A percentile compares a stretch with the other conserved stretches of the same genome.
These are phyloP conservation scores for Orthonyx spaldingii DNA, from an alignment of 2,113 vertebrate species.

Conservation along the genomic window DNA sequence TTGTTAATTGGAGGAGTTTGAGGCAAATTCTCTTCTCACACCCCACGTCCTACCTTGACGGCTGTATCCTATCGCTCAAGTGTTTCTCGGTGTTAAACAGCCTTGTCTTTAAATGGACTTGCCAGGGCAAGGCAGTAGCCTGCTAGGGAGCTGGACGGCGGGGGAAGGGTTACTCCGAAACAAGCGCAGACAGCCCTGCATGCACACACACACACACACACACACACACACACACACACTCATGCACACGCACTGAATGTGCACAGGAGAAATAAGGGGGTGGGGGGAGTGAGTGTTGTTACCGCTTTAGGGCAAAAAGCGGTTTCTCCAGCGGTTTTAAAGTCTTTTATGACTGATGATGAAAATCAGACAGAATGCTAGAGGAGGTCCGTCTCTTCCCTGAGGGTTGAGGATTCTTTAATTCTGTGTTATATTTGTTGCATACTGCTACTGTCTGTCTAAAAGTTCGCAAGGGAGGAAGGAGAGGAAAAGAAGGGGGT, in stretches of 20 bases:
- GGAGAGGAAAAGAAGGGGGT: neutral
- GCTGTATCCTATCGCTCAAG: neutral
- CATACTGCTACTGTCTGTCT: neutral
- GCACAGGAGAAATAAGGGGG: neutral
- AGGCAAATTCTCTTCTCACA: neutral
- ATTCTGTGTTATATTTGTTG: neutral
- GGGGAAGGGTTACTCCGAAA: neutral
- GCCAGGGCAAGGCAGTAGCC: constrained; percentile 36
- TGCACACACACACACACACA: neutral
- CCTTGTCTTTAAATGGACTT: neutral
- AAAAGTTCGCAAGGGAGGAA: neutral
- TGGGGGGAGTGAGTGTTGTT: neutral
- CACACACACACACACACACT: neutral
- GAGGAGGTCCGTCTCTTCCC: neutral
- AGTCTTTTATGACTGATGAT: neutral
- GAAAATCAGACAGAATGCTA: neutral
- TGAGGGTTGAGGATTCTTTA: neutral
- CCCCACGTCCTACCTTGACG: neutral
- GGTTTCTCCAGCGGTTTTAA: constrained; percentile 15
- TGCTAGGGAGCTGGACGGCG: neutral
- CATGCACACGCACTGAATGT: neutral
- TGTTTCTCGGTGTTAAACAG: neutral
- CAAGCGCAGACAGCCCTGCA: neutral
- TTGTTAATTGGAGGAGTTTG: neutral
- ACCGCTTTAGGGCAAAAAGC: neutral